A percentile compares a stretch with the other conserved stretches of the same genome.
phyloP scores from a whole-genome alignment of 1,140 invertebrate species.

The Euura lappo region DNA sequence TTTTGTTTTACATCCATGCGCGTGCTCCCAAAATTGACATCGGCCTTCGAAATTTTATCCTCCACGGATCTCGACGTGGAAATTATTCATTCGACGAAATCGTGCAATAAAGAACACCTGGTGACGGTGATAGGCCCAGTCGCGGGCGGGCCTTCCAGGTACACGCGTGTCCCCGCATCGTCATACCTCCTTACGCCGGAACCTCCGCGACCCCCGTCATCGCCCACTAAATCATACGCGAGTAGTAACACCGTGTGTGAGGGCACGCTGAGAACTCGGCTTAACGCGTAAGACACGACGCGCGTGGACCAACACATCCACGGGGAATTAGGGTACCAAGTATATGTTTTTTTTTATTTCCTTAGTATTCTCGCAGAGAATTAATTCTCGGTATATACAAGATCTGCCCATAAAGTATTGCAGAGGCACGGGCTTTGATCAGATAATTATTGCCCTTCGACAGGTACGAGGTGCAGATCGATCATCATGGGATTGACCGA shows the following conservation, averaged over 20 bases:
- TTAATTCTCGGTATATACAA: no score
- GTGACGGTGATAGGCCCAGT: conserved; percentile 27
- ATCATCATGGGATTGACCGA: no score
- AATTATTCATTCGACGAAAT: conserved; percentile 28
- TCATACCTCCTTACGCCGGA: conserved; percentile 55
- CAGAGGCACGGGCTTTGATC: no score
- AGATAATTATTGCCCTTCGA: no score
- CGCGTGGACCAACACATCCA: background rate
- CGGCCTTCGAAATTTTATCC: no score
- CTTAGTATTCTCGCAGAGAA: no score
- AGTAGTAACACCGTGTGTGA: conserved; percentile 36
- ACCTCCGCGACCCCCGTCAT: background rate
- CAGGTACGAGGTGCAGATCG: no score
- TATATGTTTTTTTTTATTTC: no score
- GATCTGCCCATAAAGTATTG: no score
- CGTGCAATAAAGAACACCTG: conserved; percentile 53
- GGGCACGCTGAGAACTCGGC: conserved; percentile 39
- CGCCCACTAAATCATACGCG: background rate
- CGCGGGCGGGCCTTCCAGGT: conserved; percentile 48
- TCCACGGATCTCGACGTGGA: no score
- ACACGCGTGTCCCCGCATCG: conserved; percentile 60
- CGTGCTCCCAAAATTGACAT: no score
- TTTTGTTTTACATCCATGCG: background rate
- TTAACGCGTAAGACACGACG: conserved; percentile 32
- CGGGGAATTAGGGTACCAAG: background rate